Base-by-base conservation (phyloP, 2,888 invertebrate genomes). In the Amphipyra berbera region DNA sequence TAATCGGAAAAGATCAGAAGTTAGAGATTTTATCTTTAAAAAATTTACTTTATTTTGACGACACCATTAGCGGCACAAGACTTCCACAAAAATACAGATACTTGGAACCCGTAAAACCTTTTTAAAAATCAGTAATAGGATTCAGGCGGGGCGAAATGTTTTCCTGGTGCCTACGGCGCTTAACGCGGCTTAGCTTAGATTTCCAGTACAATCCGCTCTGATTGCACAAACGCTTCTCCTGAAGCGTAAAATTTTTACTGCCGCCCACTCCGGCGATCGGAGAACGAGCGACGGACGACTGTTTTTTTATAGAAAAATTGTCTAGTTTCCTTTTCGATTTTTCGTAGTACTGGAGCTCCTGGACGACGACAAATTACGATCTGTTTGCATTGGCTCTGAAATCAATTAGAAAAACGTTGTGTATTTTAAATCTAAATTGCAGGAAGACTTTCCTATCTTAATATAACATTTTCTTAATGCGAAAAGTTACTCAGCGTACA, bases 221-320 rank as follows among this genome's bases (percentile, higher is more conserved):
- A 93, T 93, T 93, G 93, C 91, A 89, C 89, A 92, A 91, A 89
- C 89, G 89, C 81, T 90, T 87, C 88, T 85, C 79, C 84, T 80
- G 79, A 83, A 85, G 85, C 87, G 88, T 88, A 84, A 88, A 91
- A 85, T 86, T 90, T 91, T 90, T 88, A 87, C 84, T 81, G 69
- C 83, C 85, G 71, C 81, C 82, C 84, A 79, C 82, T 81, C 71
- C 72, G 72, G 56, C 83, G 78, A 83, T 82, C 78, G 82, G 62
- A 73, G 79, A 82, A 75, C 73, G 58, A 76, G 62, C 74, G 78
- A 77, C 70, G 69, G 37, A 68, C 75, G 66, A 76, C 66, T 69
- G 61, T 72, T 73, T 78, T 77, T 81, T 78, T 73, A 79, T 78
- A 68, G 65, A 52, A 67, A 74, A 70, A 65, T 73, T 71, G 56